Base-by-base conservation (phyloP, 2,888 invertebrate species). In the Leucozona laternaria region DNA sequence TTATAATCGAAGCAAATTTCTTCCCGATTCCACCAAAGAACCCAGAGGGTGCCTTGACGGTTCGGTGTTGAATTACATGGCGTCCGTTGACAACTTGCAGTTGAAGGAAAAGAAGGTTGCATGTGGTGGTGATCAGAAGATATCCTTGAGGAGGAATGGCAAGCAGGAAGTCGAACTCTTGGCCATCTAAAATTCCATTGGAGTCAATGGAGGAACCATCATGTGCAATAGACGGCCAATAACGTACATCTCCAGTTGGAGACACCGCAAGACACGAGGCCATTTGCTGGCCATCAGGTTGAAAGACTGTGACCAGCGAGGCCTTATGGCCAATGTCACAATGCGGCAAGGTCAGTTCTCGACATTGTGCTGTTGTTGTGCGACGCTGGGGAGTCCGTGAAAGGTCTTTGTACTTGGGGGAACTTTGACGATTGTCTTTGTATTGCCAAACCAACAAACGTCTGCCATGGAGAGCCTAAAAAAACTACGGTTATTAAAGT, bases 271-370 rank as follows among this genome's bases (percentile, higher is more conserved):
- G 95, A 90, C 97, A 97, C 0, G 97, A 96, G 10, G 97, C 97
- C 91, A 96, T 94, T 91, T 94, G 94, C 86, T 94, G 94, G 0
- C 93, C 94, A 57, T 93, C 92, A 2, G 93, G 93, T 15, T 94
- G 93, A 91, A 96, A 97, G 0, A 97, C 95, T 31, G 95, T 95
- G 1, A 97, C 96, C 17, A 98, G 94, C 79, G 97, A 96, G 0
- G 98, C 97, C 90, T 96, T 96, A 91, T 98, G 98, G 0, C 97
- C 97, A 17, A 98, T 94, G 92, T 98, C 98, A 89, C 98, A 98
- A 88, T 98, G 97, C 0, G 98, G 98, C 50, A 98, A 92, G 0
- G 96, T 96, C 15, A 98, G 93, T 91, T 98, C 98, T 45, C 97
- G 94, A 89, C 98, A 98, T 57, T 96, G 96, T 2, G 94, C 94